A percentile compares a stretch with the other conserved stretches of the same genome.
Evolutionary conservation across 2,113 vertebrate genomes (phyloP).

Genomic region (Eleginops maclovinus): DNA sequence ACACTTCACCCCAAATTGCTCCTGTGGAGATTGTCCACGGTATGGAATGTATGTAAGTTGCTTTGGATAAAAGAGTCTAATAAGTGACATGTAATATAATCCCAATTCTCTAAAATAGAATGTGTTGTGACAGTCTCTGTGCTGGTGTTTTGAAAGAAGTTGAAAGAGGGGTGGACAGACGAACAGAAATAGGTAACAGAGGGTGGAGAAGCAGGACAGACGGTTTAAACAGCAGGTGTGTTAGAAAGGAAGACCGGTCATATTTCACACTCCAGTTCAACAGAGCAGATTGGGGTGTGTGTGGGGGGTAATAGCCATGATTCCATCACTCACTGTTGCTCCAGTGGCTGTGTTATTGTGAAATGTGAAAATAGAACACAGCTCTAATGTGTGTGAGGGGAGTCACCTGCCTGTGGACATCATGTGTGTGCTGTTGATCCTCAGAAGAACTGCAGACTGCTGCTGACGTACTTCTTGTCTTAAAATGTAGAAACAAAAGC

Average conservation of each 20-base stretch:
- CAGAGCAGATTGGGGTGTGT: conserved; percentile 24
- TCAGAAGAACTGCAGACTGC: neutral
- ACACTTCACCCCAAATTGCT: no score
- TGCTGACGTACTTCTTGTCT: conserved; percentile 56
- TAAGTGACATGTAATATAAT: no score
- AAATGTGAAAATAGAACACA: conserved; percentile 11
- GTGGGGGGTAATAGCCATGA: conserved; percentile 8
- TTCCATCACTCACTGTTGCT: conserved; percentile 20
- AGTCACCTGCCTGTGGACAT: neutral
- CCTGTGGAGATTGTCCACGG: no score
- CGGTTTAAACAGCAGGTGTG: conserved; percentile 73
- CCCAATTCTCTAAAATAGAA: no score
- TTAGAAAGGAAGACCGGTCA: conserved; percentile 62
- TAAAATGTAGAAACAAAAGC: conserved; percentile 63
- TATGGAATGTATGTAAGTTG: no score
- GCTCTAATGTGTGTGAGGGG: conserved; percentile 21
- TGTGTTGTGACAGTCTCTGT: no score
- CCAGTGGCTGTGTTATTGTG: neutral
- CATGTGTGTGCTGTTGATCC: neutral
- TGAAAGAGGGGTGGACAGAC: neutral
- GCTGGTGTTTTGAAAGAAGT: neutral
- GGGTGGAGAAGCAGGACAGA: conserved; percentile 49
- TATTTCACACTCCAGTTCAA: conserved; percentile 67
- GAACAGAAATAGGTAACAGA: neutral
- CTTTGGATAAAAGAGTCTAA: no score